phyloP scores from a whole-genome alignment of 2,113 vertebrate species.

The Protobothrops mucrosquamatus region DNA sequence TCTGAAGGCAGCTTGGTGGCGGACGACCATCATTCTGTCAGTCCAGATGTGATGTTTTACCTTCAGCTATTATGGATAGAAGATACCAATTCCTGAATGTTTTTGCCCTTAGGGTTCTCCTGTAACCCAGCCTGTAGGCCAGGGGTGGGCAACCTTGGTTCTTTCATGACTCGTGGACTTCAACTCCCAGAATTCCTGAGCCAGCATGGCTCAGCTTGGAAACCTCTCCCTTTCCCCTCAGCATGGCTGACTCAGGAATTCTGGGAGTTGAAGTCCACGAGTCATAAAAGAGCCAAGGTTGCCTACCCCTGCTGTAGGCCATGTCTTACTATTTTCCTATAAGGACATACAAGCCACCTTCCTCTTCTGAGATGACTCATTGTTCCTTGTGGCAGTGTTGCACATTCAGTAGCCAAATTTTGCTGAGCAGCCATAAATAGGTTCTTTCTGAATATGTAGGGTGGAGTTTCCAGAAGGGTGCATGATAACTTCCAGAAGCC shows the following conservation, averaged over 20 bases:
- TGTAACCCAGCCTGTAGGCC: not conserved
- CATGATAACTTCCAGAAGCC: not conserved
- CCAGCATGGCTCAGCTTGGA: too few relatives aligned
- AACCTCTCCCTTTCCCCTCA: too few relatives aligned
- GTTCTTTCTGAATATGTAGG: not conserved
- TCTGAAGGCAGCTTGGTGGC: not conserved
- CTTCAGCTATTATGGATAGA: not conserved
- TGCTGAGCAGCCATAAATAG: not conserved
- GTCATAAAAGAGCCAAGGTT: too few relatives aligned
- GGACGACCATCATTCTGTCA: not conserved
- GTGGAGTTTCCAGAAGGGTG: not conserved
- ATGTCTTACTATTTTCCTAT: not conserved
- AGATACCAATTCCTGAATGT: not conserved
- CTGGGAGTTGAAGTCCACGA: too few relatives aligned
- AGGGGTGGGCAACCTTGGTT: too few relatives aligned
- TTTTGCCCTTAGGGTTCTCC: not conserved
- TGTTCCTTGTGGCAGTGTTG: not conserved
- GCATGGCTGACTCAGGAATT: too few relatives aligned
- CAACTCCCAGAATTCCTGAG: too few relatives aligned
- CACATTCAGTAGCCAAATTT: not conserved
- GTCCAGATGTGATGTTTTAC: not conserved
- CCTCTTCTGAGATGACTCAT: not conserved
- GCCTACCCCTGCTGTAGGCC: not conserved
- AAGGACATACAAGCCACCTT: not conserved
- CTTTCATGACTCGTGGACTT: too few relatives aligned